A percentile compares a stretch with the other conserved stretches of the same genome.
These are phyloP conservation scores for Scaptomyza tumidula DNA, from an alignment of 2,888 invertebrate species.

Conservation along the genomic window DNA sequence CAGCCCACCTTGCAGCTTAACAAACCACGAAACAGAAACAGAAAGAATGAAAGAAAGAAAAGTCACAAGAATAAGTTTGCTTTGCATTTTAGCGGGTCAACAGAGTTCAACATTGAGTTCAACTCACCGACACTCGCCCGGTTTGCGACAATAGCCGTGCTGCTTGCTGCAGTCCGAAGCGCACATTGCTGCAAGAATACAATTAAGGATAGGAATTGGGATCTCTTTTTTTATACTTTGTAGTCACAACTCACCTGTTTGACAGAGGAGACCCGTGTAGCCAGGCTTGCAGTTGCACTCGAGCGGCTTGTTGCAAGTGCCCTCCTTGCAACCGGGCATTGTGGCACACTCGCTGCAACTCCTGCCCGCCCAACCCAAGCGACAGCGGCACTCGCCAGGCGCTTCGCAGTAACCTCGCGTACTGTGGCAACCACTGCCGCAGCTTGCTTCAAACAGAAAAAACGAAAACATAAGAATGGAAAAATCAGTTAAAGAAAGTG, in stretches of 20 bases:
- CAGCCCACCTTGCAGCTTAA: constrained; percentile 93
- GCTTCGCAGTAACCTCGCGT: constrained; percentile 94
- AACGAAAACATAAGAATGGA: too few relatives aligned
- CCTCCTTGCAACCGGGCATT: constrained; percentile 95
- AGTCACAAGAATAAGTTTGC: not conserved
- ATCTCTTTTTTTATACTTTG: constrained; percentile 39
- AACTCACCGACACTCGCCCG: constrained; percentile 90
- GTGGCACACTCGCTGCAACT: constrained; percentile 94
- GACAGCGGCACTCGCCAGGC: constrained; percentile 95
- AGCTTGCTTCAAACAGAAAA: constrained; percentile 87
- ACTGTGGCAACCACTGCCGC: constrained; percentile 93
- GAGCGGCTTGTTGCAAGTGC: constrained; percentile 94
- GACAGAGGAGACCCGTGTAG: constrained; percentile 95
- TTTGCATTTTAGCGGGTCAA: constrained; percentile 1
- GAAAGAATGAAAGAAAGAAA: not conserved
- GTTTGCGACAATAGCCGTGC: constrained; percentile 92
- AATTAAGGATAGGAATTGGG: not conserved
- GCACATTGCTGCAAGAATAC: constrained; percentile 89
- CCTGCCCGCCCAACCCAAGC: constrained; percentile 95
- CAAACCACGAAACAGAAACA: constrained; percentile 21
- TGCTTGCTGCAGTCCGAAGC: constrained; percentile 92
- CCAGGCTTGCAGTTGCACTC: constrained; percentile 96
- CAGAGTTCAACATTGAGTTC: not conserved
- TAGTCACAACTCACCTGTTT: constrained; percentile 88
- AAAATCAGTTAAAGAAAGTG: too few relatives aligned